Evolutionary conservation across 1,140 invertebrate species (phyloP).

Genomic region (Drosophila simulans): DNA sequence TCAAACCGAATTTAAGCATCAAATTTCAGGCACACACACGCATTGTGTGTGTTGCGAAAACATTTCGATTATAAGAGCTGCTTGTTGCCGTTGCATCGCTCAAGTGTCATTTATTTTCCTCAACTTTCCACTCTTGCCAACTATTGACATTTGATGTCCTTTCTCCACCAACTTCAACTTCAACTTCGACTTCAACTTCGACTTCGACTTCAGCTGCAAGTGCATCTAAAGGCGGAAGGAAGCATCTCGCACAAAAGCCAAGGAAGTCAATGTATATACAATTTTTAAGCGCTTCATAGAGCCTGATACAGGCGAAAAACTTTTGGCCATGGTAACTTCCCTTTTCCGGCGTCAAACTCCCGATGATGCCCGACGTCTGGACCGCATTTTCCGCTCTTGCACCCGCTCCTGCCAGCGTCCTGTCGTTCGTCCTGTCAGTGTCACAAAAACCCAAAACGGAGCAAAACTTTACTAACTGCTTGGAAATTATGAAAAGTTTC

Average conservation of each 20-base stretch:
- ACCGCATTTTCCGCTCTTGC: slow-evolving; percentile 30
- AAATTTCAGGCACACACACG: slow-evolving; percentile 9
- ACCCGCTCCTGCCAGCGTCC: not conserved
- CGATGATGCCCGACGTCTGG: slow-evolving; percentile 53
- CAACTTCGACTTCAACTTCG: slow-evolving; percentile 15
- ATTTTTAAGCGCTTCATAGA: slow-evolving; percentile 79
- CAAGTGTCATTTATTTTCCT: slow-evolving; percentile 79
- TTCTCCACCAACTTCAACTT: slow-evolving; percentile 9
- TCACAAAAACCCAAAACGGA: slow-evolving; percentile 31
- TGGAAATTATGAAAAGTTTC: slow-evolving; percentile 79
- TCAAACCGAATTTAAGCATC: slow-evolving; percentile 28
- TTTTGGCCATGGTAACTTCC: slow-evolving; percentile 80
- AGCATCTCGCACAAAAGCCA: slow-evolving; percentile 63
- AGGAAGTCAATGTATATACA: slow-evolving; percentile 79
- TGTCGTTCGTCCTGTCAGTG: slow-evolving; percentile 20
- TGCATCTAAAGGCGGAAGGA: slow-evolving; percentile 44
- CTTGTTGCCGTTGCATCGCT: slow-evolving; percentile 16
- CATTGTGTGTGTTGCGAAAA: slow-evolving; percentile 21
- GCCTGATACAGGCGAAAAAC: slow-evolving; percentile 53
- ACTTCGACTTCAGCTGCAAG: slow-evolving; percentile 15
- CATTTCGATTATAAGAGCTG: slow-evolving; percentile 41
- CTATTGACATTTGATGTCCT: slow-evolving; percentile 74
- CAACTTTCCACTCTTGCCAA: slow-evolving; percentile 69
- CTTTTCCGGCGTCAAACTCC: slow-evolving; percentile 71
- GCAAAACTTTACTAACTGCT: slow-evolving; percentile 71